Base-by-base conservation (phyloP, 2,113 vertebrate genomes). In the Thunnus maccoyii region DNA sequence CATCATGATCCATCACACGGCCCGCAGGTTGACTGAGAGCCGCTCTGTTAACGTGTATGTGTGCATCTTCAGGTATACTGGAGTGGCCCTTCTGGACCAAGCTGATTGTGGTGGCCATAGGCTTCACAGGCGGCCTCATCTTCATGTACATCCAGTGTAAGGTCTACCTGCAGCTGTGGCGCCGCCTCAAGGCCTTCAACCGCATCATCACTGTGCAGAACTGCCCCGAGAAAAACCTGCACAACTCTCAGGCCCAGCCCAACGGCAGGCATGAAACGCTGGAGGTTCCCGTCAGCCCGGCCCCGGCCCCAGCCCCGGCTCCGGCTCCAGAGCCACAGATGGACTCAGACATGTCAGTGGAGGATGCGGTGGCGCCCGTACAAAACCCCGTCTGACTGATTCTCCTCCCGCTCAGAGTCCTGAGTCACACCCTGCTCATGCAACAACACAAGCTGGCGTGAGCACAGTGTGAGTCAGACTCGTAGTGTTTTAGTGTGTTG, bases 21-120 rank as follows among this genome's bases (percentile, higher is more conserved):
- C 41, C 73, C 55, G 72, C 47, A 54, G 51, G 20, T 10, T 6
- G 17, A 65, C 80, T 81, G 4, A 84, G 51, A 41, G 25, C 12
- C 3, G 2, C 44, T 32, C 10, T 84, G n/a, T 55, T 32, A 9
- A 18, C 46, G 1, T 72, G 63, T 78, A 60, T 74, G 73, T 68
- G 46, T 20, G 48, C 1, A 0, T 66, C 57, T 48, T 7, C 92
- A 99, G 98, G 96, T 91, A 95, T 98, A 80, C 95, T 99, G 17
- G 97, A 99, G 88, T 99, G 97, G 98, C 97, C 98, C 0, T 99
- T 99, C 94, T 99, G 98, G 98, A 99, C 97, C 87, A 99, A 99
- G 89, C 93, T 99, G 18, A 96, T 97, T 0, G 96, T 99, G 88
- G 98, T 99, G 90, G 97, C 96, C 81, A 96, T 98, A 22, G 96